Evolutionary conservation across 2,888 invertebrate genomes (phyloP).

Genomic region (Phengaris alcon): DNA sequence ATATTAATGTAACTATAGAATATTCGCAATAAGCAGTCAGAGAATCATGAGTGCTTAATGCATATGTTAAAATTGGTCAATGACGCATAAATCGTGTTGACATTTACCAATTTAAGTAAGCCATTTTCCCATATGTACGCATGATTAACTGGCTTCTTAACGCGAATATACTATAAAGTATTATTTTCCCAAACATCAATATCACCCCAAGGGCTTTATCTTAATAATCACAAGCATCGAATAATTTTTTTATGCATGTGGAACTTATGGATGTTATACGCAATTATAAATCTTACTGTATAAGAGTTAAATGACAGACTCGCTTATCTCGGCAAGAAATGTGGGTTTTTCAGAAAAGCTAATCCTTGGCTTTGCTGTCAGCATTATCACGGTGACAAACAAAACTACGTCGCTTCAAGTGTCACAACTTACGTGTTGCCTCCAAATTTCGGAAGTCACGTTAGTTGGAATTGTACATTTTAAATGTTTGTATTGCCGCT

Average conservation of each 20-base stretch:
- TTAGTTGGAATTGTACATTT: background rate
- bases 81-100: too few species aligned
- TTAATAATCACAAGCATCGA: background rate
- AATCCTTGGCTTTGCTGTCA: constrained; percentile 49
- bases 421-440: constrained; percentile 20
- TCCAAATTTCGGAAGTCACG: constrained; percentile 23
- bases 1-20: too few species aligned
- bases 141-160: too few species aligned
- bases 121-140: too few species aligned
- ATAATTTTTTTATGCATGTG: constrained; percentile 4
- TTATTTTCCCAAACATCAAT: background rate
- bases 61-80: too few species aligned
- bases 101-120: too few species aligned
- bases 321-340: constrained; percentile 44
- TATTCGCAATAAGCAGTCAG: too few species aligned
- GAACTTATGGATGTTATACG: constrained; percentile 12
- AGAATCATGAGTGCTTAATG: too few species aligned
- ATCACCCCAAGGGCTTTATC: background rate
- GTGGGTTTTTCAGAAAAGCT: constrained; percentile 48
- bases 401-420: constrained; percentile 34
- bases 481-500: background rate
- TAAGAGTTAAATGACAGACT: constrained; percentile 30
- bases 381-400: constrained; percentile 43
- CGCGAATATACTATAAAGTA: too few species aligned
- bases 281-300: constrained; percentile 1